A percentile compares a stretch with the other conserved stretches of the same genome.
Evolutionary conservation across 2,888 invertebrate genomes (phyloP).

Genomic region (Druceiella hillmani): DNA sequence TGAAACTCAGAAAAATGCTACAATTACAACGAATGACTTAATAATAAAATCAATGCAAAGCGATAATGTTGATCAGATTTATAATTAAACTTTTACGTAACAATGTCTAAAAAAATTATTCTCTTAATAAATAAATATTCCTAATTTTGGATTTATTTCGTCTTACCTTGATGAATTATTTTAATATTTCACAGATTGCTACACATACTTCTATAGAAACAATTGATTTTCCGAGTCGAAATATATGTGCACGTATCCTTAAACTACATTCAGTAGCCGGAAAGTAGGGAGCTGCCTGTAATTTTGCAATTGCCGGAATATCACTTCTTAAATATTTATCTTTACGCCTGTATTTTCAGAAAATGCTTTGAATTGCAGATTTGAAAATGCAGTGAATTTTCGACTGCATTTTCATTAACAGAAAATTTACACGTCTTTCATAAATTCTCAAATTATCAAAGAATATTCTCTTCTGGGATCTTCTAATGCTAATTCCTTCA

Average conservation of each 20-base stretch:
- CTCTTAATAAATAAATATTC: conserved; percentile 15
- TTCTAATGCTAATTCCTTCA: conserved; percentile 24
- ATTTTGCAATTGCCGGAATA: conserved; percentile 21
- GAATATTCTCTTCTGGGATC: conserved; percentile 20
- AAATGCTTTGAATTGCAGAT: too few relatives aligned
- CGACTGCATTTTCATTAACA: conserved; percentile 18
- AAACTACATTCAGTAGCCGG: conserved; percentile 24
- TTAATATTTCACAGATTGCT: conserved; percentile 23
- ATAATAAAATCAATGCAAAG: conserved; percentile 16
- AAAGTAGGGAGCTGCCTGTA: conserved; percentile 21
- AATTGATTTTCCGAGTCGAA: conserved; percentile 24
- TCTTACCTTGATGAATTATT: conserved; percentile 22
- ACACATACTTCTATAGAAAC: conserved; percentile 23
- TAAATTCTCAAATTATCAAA: conserved; percentile 16
- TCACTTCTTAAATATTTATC: too few relatives aligned
- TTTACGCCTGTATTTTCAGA: too few relatives aligned
- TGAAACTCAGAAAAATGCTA: conserved; percentile 16
- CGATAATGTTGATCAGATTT: conserved; percentile 15
- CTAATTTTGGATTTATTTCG: conserved; percentile 17
- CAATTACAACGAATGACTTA: conserved; percentile 18
- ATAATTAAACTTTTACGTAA: conserved; percentile 11
- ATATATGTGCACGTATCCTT: conserved; percentile 23
- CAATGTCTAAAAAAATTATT: too few relatives aligned
- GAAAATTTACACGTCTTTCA: conserved; percentile 22
- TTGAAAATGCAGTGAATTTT: too few relatives aligned